Evolutionary conservation across 2,888 invertebrate species (phyloP).

Genomic region (Tolmerus cingulatus): DNA sequence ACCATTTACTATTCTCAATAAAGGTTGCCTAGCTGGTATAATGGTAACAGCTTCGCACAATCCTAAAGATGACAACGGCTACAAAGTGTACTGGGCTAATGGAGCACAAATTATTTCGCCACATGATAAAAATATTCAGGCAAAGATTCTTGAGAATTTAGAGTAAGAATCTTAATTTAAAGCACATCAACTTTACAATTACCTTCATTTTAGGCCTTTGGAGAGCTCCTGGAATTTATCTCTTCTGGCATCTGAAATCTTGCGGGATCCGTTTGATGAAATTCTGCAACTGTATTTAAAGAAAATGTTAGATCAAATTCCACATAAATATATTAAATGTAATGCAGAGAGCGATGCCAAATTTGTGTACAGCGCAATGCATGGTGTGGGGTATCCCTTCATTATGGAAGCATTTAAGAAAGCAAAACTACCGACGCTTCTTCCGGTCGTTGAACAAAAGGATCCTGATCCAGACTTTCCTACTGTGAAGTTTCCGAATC

Average conservation of each 20-base stretch:
- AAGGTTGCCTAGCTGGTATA: conserved; percentile 82
- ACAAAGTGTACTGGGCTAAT: conserved; percentile 96
- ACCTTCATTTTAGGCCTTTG: conserved; percentile 67
- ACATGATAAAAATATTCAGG: conserved; percentile 86
- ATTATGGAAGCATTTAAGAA: conserved; percentile 77
- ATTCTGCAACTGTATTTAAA: conserved; percentile 74
- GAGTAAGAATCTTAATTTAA: conserved; percentile 59
- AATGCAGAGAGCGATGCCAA: conserved; percentile 68
- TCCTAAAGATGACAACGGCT: conserved; percentile 95
- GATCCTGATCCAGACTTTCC: conserved; percentile 96
- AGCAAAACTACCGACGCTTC: conserved; percentile 71
- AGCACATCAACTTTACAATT: neutral
- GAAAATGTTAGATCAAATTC: conserved; percentile 67
- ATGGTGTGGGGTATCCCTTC: conserved; percentile 91
- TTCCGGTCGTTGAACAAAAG: conserved; percentile 71
- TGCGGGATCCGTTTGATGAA: conserved; percentile 75
- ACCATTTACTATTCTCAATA: conserved; percentile 80
- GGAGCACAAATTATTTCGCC: conserved; percentile 95
- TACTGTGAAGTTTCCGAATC: conserved; percentile 97
- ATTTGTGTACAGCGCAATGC: conserved; percentile 95
- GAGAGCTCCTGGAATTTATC: conserved; percentile 80
- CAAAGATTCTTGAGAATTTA: conserved; percentile 77
- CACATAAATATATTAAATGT: conserved; percentile 65
- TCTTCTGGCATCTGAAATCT: conserved; percentile 67
- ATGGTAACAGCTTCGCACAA: conserved; percentile 98